phyloP scores from a whole-genome alignment of 1,140 invertebrate species.

The Dolichoris vasculosae region DNA sequence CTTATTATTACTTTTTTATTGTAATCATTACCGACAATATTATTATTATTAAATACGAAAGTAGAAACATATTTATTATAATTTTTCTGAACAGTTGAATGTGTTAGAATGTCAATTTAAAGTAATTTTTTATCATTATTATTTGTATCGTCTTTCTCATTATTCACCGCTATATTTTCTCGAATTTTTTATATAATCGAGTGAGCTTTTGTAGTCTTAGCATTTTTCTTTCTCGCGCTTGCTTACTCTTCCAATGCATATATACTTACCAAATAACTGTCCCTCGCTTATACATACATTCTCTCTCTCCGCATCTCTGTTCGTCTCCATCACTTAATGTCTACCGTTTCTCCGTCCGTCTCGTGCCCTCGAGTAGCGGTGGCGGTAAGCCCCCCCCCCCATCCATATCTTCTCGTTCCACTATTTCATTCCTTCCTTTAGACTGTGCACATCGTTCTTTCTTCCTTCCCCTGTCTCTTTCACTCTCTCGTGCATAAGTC shows the following conservation, averaged over 20 bases:
- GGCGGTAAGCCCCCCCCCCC: conserved; percentile 5
- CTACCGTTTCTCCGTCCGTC: conserved; percentile 51
- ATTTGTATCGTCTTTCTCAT: neutral
- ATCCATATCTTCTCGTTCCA: neutral
- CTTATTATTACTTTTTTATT: neutral
- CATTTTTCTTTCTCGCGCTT: conserved; percentile 32
- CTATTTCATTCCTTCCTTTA: neutral
- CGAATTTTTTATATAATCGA: conserved; percentile 21
- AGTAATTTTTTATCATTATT: neutral
- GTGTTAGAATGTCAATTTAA: neutral
- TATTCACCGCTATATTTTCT: conserved; percentile 12
- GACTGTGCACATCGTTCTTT: conserved; percentile 44
- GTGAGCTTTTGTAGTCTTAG: conserved; percentile 43
- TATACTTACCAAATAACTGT: neutral
- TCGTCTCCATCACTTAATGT: conserved; percentile 47
- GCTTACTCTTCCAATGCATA: conserved; percentile 43
- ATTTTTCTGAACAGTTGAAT: conserved; percentile 3
- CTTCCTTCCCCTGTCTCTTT: conserved; percentile 12
- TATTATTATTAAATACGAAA: no score
- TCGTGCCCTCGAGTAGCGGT: conserved; percentile 35
- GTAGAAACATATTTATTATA: no score
- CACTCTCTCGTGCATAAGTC: neutral
- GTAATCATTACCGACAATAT: neutral
- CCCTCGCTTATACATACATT: conserved; percentile 40
- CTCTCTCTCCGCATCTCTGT: conserved; percentile 49